A percentile compares a stretch with the other conserved stretches of the same genome.
Evolutionary conservation across 2,797 vertebrate genomes (phyloP).

Genomic region (Onychomys leucogaster): DNA sequence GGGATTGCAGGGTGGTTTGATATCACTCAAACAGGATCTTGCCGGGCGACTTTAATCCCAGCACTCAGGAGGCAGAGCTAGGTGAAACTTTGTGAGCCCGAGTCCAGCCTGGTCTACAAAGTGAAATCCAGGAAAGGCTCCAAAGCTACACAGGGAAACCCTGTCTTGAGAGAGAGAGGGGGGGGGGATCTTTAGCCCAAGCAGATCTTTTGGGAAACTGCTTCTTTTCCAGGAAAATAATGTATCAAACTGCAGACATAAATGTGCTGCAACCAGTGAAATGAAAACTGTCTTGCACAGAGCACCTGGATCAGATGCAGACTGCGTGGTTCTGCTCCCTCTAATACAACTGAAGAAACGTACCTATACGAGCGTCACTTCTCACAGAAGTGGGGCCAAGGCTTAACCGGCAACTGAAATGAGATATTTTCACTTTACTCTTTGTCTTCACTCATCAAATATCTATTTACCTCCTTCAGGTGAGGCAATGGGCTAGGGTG

Average conservation of each 20-base stretch:
- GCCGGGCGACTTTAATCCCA: no score
- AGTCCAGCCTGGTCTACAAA: no score
- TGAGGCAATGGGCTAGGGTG: background rate
- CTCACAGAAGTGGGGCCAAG: background rate
- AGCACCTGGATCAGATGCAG: background rate
- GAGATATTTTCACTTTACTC: background rate
- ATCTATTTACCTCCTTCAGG: background rate
- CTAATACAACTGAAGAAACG: background rate
- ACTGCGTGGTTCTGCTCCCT: background rate
- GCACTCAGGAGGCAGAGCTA: no score
- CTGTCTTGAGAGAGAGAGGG: no score
- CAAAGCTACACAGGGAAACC: no score
- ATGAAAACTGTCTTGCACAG: background rate
- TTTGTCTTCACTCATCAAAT: background rate
- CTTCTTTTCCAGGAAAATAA: background rate
- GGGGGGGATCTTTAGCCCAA: background rate
- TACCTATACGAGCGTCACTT: background rate
- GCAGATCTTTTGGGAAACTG: background rate
- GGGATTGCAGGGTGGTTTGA: background rate
- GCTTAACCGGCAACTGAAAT: background rate
- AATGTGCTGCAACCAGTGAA: conserved; percentile 1
- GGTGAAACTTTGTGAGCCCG: no score
- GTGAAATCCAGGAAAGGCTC: no score
- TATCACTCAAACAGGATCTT: background rate
- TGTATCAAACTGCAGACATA: background rate